phyloP scores from a whole-genome alignment of 2,888 invertebrate genomes.

The Resseliella maxima region DNA sequence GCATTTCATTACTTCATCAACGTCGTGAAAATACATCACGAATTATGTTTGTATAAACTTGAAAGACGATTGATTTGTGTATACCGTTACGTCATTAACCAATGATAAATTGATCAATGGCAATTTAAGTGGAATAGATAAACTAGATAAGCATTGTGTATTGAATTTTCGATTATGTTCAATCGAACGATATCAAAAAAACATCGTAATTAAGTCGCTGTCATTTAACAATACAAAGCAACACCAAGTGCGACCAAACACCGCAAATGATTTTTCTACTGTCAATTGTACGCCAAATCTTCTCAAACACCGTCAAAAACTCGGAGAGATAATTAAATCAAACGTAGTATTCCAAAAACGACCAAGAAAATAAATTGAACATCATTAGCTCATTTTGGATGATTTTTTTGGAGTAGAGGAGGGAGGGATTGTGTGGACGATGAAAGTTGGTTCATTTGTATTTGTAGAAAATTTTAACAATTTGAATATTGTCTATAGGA shows the following conservation, averaged over 20 bases:
- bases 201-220: constrained; percentile 41
- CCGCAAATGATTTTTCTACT: constrained; percentile 2
- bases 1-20: no score
- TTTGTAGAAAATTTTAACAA: background rate
- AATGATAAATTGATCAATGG: constrained; percentile 26
- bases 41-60: background rate
- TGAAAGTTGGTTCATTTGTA: no score
- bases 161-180: background rate
- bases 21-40: background rate
- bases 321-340: constrained; percentile 7
- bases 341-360: background rate
- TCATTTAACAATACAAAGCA: background rate
- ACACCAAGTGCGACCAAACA: background rate
- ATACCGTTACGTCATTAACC: background rate
- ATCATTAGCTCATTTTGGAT: background rate
- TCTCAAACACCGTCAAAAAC: no score
- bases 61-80: background rate
- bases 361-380: constrained; percentile 15
- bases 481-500: background rate
- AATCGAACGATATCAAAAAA: background rate
- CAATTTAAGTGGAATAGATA: constrained; percentile 19
- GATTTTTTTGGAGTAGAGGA: no score
- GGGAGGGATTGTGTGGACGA: no score
- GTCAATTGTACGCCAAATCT: background rate
- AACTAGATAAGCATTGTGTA: background rate